Conservation (phyloP, 2,113 vertebrate genomes). For the Vicugna pacos region DNA sequence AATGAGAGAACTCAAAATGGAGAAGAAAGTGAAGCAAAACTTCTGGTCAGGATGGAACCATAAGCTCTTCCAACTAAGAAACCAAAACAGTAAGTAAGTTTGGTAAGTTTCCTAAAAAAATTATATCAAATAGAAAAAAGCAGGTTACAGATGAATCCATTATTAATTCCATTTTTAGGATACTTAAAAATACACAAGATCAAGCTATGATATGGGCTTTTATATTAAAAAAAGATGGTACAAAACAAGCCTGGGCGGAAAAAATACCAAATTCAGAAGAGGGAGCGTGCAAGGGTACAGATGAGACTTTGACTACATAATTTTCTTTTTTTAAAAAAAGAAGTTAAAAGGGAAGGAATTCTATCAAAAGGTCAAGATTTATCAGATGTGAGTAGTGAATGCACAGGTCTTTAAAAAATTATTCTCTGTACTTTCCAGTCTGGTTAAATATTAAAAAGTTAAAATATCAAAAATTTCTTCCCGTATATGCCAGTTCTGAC, state of each 20-base stretch:
- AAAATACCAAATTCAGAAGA: not conserved
- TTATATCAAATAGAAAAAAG: not conserved
- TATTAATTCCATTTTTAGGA: not conserved
- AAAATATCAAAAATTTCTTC: not conserved
- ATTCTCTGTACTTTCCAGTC: not conserved
- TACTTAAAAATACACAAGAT: conserved; percentile 5
- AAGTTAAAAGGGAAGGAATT: not conserved
- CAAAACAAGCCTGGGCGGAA: not conserved
- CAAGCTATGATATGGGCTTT: not conserved
- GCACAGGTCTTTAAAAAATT: not conserved
- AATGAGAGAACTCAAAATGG: not conserved
- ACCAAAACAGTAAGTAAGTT: not conserved
- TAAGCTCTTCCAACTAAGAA: conserved; percentile 25
- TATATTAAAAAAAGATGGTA: not conserved
- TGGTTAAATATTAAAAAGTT: conserved; percentile 26
- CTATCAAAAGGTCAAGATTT: not conserved
- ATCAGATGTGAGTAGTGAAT: not conserved
- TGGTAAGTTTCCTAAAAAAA: not conserved
- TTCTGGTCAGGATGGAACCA: not conserved
- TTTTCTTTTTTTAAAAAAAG: not conserved
- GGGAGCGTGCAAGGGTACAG: not conserved
- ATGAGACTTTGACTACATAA: not conserved
- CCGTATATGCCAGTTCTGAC: not conserved
- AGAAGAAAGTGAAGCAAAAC: conserved; percentile 32
- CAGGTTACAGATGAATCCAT: not conserved